These are phyloP conservation scores for Falco biarmicus DNA, from an alignment of 2,797 vertebrate genomes.

Conservation along the genomic window DNA sequence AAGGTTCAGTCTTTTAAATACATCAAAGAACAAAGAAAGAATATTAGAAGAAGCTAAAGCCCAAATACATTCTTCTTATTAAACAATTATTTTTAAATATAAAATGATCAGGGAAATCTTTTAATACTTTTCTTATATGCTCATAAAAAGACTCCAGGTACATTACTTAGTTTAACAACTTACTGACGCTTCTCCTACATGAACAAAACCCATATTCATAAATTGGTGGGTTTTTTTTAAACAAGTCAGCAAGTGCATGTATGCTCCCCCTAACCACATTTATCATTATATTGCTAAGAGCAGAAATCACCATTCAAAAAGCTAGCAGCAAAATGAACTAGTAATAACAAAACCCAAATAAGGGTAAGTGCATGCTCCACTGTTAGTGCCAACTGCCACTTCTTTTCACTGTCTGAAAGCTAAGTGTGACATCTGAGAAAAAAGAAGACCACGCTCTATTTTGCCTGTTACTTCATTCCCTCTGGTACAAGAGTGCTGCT, in stretches of 20 bases:
- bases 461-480: constrained; percentile 32
- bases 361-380: neutral
- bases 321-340: neutral
- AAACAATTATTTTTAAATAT: neutral
- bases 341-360: neutral
- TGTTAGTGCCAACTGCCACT: neutral
- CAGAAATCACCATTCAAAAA: neutral
- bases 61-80: neutral
- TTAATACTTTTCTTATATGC: neutral
- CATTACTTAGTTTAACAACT: constrained; percentile 1
- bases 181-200: neutral
- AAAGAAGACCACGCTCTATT: constrained; percentile 18
- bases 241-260: neutral
- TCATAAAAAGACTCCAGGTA: neutral
- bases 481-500: constrained; percentile 2
- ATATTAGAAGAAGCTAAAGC: neutral
- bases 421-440: constrained; percentile 45
- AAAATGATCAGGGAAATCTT: neutral
- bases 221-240: neutral
- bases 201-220: constrained; percentile 34
- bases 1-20: neutral
- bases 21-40: neutral
- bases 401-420: constrained; percentile 15
- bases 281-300: neutral
- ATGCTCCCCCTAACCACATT: neutral